A percentile compares a stretch with the other conserved stretches of the same genome.
Conservation (phyloP, 92 coral and sea anemone species). For the Parazoanthus swiftii region DNA sequence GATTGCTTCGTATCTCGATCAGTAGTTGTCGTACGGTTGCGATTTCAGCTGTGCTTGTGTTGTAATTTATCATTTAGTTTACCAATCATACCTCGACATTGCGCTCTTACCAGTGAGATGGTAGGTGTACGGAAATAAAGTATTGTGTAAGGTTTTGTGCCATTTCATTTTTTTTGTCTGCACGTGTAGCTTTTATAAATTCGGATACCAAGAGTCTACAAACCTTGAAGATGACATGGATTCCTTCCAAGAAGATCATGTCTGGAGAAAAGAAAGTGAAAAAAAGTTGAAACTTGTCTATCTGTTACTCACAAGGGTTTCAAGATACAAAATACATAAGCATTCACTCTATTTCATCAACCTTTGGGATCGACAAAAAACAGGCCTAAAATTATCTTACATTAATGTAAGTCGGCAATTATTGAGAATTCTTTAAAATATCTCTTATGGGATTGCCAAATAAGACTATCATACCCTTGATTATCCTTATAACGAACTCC, state of each 20-base stretch:
- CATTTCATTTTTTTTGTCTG: background rate
- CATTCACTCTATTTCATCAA: no score
- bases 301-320: background rate
- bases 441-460: background rate
- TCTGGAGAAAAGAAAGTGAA: constrained; percentile 59
- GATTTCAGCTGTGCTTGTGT: background rate
- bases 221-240: constrained; percentile 90
- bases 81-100: background rate
- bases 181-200: background rate
- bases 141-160: background rate
- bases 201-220: background rate
- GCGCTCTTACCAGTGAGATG: background rate
- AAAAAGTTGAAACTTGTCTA: background rate
- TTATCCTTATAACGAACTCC: no score
- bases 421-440: no score
- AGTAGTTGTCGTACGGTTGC: no score
- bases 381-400: background rate
- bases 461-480: no score
- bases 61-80: background rate
- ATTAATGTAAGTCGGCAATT: no score
- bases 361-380: background rate
- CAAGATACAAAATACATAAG: no score
- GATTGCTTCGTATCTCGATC: no score
- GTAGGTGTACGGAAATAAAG: background rate
- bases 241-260: constrained; percentile 86